Percentiles rank a stretch among this genome's conserved stretches.
Evolutionary conservation across 2,888 invertebrate genomes (phyloP).

Genomic region (Drosophila paranaensis): DNA sequence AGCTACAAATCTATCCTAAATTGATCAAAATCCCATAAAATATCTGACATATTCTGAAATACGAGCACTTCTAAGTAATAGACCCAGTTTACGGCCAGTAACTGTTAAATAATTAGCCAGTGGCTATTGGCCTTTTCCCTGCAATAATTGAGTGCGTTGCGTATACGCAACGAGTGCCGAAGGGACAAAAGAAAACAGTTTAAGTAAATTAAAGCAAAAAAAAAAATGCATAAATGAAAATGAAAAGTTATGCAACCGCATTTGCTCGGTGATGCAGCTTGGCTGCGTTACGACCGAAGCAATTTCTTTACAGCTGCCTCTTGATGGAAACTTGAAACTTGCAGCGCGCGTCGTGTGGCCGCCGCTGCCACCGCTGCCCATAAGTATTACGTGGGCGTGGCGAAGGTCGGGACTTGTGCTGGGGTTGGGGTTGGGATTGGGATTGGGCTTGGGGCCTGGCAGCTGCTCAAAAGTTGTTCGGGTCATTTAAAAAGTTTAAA

Average conservation of each 20-base stretch:
- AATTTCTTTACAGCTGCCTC: slow-evolving; percentile 46
- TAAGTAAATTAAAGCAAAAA: slow-evolving; percentile 65
- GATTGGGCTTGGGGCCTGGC: slow-evolving; percentile 39
- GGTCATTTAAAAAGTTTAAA: slow-evolving; percentile 77
- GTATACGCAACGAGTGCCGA: slow-evolving; percentile 43
- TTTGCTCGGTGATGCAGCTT: slow-evolving; percentile 41
- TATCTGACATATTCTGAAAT: too few species aligned
- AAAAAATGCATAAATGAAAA: slow-evolving; percentile 69
- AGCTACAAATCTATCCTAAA: neutral
- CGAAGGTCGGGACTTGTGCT: slow-evolving; percentile 4
- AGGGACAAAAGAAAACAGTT: slow-evolving; percentile 44
- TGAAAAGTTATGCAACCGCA: slow-evolving; percentile 51
- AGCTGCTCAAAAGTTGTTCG: slow-evolving; percentile 74
- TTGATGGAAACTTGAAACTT: slow-evolving; percentile 61
- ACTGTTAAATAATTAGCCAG: neutral
- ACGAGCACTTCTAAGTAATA: too few species aligned
- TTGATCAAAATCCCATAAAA: neutral
- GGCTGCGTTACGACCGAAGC: slow-evolving; percentile 19
- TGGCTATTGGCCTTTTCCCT: neutral
- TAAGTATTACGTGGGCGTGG: slow-evolving; percentile 4
- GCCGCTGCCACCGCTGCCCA: neutral
- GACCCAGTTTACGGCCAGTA: neutral
- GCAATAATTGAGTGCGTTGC: slow-evolving; percentile 22
- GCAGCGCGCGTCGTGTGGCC: slow-evolving; percentile 31
- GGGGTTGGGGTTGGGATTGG: neutral